Evolutionary conservation across 2,888 invertebrate species (phyloP).

Genomic region (Megastigmus dorsalis): DNA sequence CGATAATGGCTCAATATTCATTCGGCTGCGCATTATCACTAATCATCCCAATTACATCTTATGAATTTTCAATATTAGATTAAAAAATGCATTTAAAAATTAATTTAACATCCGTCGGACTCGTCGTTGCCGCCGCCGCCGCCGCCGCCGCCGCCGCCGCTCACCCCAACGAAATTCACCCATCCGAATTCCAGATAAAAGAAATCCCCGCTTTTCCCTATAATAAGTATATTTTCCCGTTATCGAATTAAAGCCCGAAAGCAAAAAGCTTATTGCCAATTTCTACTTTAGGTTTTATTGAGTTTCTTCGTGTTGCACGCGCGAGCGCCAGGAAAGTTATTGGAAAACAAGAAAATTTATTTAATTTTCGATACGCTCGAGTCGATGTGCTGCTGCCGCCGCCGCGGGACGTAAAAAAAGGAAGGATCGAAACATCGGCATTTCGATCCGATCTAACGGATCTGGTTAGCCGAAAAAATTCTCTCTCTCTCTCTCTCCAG

Average conservation of each 20-base stretch:
- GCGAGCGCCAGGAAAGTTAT: slow-evolving; percentile 14
- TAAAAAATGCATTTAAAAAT: slow-evolving; percentile 20
- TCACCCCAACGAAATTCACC: slow-evolving; percentile 22
- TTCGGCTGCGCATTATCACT: slow-evolving; percentile 22
- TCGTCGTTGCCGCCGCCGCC: too few species aligned
- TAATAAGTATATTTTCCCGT: slow-evolving; percentile 30
- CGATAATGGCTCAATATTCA: slow-evolving; percentile 26
- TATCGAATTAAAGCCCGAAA: slow-evolving; percentile 10
- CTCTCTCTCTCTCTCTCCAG: slow-evolving; percentile 1
- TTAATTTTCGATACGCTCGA: slow-evolving; percentile 31
- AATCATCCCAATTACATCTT: slow-evolving; percentile 14
- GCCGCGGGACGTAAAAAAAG: not conserved
- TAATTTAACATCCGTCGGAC: slow-evolving; percentile 4
- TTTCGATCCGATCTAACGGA: slow-evolving; percentile 40
- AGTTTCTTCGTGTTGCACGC: slow-evolving; percentile 15
- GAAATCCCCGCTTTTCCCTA: slow-evolving; percentile 20
- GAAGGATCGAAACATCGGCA: slow-evolving; percentile 28
- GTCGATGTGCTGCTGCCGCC: not conserved
- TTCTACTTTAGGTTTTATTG: slow-evolving; percentile 34
- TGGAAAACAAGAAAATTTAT: slow-evolving; percentile 42
- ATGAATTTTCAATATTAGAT: not conserved
- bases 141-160: too few species aligned
- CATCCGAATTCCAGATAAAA: slow-evolving; percentile 26
- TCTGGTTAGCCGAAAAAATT: slow-evolving; percentile 43
- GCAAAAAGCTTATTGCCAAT: slow-evolving; percentile 36